Conservation (phyloP, 2,797 vertebrate genomes). For the Rallus crepitans region DNA sequence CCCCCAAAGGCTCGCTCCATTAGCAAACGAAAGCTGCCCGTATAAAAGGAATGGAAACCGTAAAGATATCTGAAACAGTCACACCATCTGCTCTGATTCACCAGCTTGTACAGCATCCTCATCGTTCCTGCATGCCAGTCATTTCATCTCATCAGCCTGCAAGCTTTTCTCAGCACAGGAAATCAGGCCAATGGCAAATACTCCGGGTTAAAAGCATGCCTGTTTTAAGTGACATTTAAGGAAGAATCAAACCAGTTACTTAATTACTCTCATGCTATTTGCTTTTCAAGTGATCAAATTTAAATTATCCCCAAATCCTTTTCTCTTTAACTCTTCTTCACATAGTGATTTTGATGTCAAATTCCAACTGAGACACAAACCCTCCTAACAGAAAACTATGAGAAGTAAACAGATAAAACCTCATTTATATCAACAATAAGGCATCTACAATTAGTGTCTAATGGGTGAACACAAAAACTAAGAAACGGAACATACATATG, state of each 20-base stretch:
- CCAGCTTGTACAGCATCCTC: conserved; percentile 13
- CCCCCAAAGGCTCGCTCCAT: not conserved
- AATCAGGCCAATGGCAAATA: conserved; percentile 35
- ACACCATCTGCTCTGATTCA: conserved; percentile 58
- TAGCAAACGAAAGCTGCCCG: conserved; percentile 15
- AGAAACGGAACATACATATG: not conserved
- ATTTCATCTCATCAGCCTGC: conserved; percentile 12
- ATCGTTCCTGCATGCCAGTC: conserved; percentile 18
- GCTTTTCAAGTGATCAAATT: conserved; percentile 1
- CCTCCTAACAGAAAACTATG: not conserved
- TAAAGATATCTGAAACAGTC: conserved; percentile 41
- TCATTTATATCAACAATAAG: conserved; percentile 1
- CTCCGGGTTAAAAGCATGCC: not conserved
- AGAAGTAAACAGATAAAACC: conserved; percentile 31
- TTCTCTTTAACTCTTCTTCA: not conserved
- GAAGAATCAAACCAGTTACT: conserved; percentile 4
- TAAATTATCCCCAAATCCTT: not conserved
- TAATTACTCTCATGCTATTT: not conserved
- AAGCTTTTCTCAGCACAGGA: not conserved
- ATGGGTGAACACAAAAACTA: not conserved
- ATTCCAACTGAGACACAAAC: conserved; percentile 28
- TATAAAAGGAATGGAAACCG: conserved; percentile 22
- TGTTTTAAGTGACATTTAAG: conserved; percentile 22
- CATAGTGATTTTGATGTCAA: conserved; percentile 7
- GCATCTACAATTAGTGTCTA: conserved; percentile 19